These are phyloP conservation scores for Hyperoplus immaculatus DNA, from an alignment of 2,797 vertebrate genomes.

Conservation along the genomic window DNA sequence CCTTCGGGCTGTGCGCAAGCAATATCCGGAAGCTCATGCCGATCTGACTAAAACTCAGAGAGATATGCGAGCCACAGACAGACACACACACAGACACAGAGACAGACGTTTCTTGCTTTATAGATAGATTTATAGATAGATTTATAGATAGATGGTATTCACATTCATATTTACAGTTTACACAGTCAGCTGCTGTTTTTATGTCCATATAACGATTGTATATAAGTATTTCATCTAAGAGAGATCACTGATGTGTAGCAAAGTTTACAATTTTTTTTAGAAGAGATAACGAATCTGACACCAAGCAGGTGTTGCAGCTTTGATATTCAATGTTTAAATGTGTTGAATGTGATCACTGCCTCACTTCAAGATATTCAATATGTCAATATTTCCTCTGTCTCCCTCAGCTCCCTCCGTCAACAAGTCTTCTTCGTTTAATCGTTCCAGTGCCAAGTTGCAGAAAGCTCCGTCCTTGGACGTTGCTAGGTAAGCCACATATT, in stretches of 20 bases:
- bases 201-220: background rate
- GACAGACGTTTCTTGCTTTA: too few relatives aligned
- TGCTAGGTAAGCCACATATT: constrained; percentile 84
- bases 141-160: too few relatives aligned
- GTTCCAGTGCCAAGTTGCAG: constrained; percentile 92
- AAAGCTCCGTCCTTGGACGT: constrained; percentile 95
- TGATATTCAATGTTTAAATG: background rate
- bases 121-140: too few relatives aligned
- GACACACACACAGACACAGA: too few relatives aligned
- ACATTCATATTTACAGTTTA: constrained; percentile 6
- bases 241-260: background rate
- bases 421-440: constrained; percentile 95
- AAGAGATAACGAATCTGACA: background rate
- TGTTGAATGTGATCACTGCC: background rate
- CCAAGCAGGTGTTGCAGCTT: background rate
- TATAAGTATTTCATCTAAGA: background rate
- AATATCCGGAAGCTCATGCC: too few relatives aligned
- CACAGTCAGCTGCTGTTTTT: background rate
- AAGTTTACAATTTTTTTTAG: background rate
- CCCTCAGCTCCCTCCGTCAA: constrained; percentile 89
- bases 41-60: too few relatives aligned
- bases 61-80: too few relatives aligned
- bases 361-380: background rate
- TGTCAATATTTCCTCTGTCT: background rate
- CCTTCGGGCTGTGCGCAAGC: too few relatives aligned